Evolutionary conservation across 2,888 invertebrate genomes (phyloP), one percentile per base, ranked within the genome.

Genomic region (Rotaria socialis): DNA sequence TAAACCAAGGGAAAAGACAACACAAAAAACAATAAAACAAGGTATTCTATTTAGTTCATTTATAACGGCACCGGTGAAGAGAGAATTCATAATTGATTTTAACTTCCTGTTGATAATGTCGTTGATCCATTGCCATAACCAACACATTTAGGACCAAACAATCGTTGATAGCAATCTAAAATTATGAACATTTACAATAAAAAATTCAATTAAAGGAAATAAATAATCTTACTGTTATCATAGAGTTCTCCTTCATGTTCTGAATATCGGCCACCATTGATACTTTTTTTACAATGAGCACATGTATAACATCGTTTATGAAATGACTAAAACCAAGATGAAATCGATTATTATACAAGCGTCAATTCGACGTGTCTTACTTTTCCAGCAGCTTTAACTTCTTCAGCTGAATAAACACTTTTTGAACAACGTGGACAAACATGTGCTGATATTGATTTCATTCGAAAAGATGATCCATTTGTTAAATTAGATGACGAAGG

Each of bases 351-450:
- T 24, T 24, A 24, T 22, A 22, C 22, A 24, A 22, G 22, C 5
- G 5, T 24, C 6, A 3, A 56, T 5, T 7, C 24, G 56, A 24
- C 0, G 2, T 56, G 1, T 11, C 10, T 41, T 43, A 75, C 75
- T 47, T 47, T 47, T 43, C 75, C 75, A 50, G 86, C 86, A 58
- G 86, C 86, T 80, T 85, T 74, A 3, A 84, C 85, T 85, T 86
- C 86, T 47, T 86, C 86, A 8, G 86, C 86, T 84, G 50, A 85
- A 75, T 86, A 86, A 35, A 86, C 86, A 8, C 58, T 43, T 84
- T 86, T 86, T 35, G 75, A 75, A 55, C 86, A 86, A 35, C 85
- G 85, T 74, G 85, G 85, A 52, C 86, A 86, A 14, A 47, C 10
- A 80, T 41, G 7, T n/a, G 47, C 43, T 27, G 67, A 2, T 67